Base-by-base conservation (phyloP, 1,140 invertebrate genomes). In the Zelostemma sp. region DNA sequence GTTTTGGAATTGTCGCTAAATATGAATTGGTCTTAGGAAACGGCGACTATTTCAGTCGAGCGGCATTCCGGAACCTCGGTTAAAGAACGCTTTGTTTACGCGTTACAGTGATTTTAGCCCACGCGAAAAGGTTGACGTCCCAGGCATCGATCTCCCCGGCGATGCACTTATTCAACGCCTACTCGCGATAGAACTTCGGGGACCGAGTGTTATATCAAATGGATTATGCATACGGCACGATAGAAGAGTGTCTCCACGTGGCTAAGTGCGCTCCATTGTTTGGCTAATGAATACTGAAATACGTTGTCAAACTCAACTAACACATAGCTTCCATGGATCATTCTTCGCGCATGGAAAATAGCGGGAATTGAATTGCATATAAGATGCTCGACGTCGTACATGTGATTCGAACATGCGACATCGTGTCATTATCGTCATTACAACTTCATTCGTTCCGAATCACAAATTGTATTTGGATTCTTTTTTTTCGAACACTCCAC, bases 191-290 rank as follows among this genome's bases (percentile, higher is more conserved):
- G 63, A 68, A 72, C 60, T 64, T 60, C 59, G 68, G 59, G 68
- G 61, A 65, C 64, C 57, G 62, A 66, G 62, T 49, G 55, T 72
- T 63, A 67, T 63, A 72, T 67, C 63, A 56, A 67, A 67, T 67
- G 66, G 68, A 72, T 72, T 72, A 72, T 72, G 69, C 63, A 72
- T 67, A 67, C 63, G 64, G 64, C 15, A 55, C 68, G 60, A 72
- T 72, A 60, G 69, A 61, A 72, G 69, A 72, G 69, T 72, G 67
- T 64, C 69, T 60, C 33, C 25, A 45, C 31, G 54, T 47, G 60
- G 62, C 64, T 74, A 77, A 78, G 66, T 74, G 63, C 58, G 61
- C 60, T 63, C 69, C 63, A 72, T 72, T 72, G 69, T 72, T 72
- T 64, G 63, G 33, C 69, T 72, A 72, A 68, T 72, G 69, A 72